Evolutionary conservation across 1,140 invertebrate genomes (phyloP).

Genomic region (Phymorhynchus buccinoides): DNA sequence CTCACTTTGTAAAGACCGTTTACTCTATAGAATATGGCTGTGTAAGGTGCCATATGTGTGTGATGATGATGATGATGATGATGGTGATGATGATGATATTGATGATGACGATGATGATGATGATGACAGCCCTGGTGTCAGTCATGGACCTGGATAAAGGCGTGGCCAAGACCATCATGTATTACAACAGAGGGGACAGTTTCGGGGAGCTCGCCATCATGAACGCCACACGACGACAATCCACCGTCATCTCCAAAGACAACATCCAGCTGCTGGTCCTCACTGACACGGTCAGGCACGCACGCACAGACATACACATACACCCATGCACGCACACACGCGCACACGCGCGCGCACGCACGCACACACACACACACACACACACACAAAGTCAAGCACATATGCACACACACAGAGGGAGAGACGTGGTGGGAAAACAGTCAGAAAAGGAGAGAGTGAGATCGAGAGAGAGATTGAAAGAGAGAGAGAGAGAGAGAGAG

Average conservation of each 20-base stretch:
- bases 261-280: slow-evolving; percentile 64
- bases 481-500: background rate
- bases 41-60: too few species aligned
- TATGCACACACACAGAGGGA: too few species aligned
- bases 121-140: slow-evolving; percentile 64
- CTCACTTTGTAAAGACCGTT: too few species aligned
- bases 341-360: too few species aligned
- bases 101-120: background rate
- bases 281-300: slow-evolving; percentile 53
- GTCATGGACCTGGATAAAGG: slow-evolving; percentile 54
- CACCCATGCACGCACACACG: too few species aligned
- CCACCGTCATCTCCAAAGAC: slow-evolving; percentile 66
- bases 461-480: too few species aligned
- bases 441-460: too few species aligned
- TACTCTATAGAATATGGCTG: too few species aligned
- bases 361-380: too few species aligned
- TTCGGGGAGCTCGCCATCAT: slow-evolving; percentile 68
- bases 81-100: background rate
- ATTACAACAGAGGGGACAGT: slow-evolving; percentile 62
- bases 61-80: background rate
- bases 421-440: too few species aligned
- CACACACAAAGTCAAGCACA: too few species aligned
- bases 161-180: slow-evolving; percentile 55
- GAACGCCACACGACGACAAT: slow-evolving; percentile 54
- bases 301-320: too few species aligned